phyloP scores from a whole-genome alignment of 2,888 invertebrate species.

The Clistopyga incitator region DNA sequence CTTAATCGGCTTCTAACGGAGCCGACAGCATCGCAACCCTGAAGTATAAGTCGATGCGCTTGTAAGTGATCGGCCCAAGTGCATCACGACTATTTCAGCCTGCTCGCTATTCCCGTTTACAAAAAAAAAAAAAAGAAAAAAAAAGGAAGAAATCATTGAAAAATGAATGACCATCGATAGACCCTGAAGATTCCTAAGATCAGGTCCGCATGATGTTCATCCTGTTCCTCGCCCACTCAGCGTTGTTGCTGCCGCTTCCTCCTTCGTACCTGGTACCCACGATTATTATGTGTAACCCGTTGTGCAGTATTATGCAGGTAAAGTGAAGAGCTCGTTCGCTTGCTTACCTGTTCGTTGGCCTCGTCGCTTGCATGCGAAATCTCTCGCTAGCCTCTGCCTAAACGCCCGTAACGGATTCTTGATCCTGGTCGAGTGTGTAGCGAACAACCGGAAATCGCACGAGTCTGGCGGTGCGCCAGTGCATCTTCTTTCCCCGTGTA shows the following conservation, averaged over 20 bases:
- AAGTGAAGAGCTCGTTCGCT: slow-evolving; percentile 26
- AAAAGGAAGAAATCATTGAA: not conserved
- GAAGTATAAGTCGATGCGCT: slow-evolving; percentile 20
- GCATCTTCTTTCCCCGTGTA: slow-evolving; percentile 28
- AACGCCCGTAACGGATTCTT: slow-evolving; percentile 68
- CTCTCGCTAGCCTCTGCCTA: slow-evolving; percentile 55
- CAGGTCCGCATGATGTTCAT: slow-evolving; percentile 47
- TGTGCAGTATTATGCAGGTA: slow-evolving; percentile 24
- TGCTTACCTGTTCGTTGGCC: slow-evolving; percentile 51
- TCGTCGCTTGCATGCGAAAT: slow-evolving; percentile 62
- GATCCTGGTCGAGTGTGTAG: slow-evolving; percentile 58
- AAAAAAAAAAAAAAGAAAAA: not conserved
- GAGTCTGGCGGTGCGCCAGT: slow-evolving; percentile 58
- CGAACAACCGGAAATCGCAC: slow-evolving; percentile 67
- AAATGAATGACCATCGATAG: slow-evolving; percentile 28
- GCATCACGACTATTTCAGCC: slow-evolving; percentile 2
- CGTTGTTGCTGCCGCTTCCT: slow-evolving; percentile 3
- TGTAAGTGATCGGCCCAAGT: slow-evolving; percentile 2
- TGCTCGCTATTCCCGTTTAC: slow-evolving; percentile 9
- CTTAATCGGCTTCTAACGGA: slow-evolving; percentile 61
- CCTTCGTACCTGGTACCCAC: slow-evolving; percentile 34
- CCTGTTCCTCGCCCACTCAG: slow-evolving; percentile 3
- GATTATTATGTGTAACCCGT: slow-evolving; percentile 59
- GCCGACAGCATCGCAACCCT: slow-evolving; percentile 36
- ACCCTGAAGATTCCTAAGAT: slow-evolving; percentile 28